Evolutionary conservation across 23 tunicate species (phyloP).

Genomic region (Trididemnum clinides): DNA sequence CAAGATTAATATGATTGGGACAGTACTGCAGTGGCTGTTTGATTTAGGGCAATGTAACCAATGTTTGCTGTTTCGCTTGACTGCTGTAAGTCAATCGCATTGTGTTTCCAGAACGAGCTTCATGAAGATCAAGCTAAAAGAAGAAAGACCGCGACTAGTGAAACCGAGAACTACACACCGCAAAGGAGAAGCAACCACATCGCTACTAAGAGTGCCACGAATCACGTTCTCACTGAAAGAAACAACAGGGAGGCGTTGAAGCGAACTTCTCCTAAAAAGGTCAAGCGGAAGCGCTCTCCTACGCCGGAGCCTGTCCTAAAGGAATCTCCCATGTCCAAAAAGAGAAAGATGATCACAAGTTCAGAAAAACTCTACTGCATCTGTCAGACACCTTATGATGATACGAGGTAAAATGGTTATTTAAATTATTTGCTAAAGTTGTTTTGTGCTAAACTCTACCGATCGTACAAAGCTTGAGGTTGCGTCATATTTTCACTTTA

Average conservation of each 20-base stretch:
- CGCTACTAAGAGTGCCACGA: slow-evolving; percentile 5
- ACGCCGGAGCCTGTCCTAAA: background rate
- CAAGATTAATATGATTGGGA: too few relatives aligned
- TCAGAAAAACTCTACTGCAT: slow-evolving; percentile 72
- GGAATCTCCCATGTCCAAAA: slow-evolving; percentile 8
- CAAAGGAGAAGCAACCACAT: background rate
- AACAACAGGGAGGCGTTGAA: slow-evolving; percentile 30
- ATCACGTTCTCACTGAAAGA: slow-evolving; percentile 44
- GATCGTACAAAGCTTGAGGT: too few relatives aligned
- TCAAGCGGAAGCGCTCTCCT: background rate
- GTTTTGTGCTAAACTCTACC: too few relatives aligned
- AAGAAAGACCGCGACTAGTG: background rate
- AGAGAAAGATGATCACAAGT: slow-evolving; percentile 61
- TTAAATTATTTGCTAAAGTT: too few relatives aligned
- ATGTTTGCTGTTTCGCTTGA: too few relatives aligned
- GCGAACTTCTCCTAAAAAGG: slow-evolving; percentile 23
- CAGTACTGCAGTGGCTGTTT: too few relatives aligned
- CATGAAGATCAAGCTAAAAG: slow-evolving; percentile 57
- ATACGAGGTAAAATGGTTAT: slow-evolving; percentile 83
- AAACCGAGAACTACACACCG: background rate
- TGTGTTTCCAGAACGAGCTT: slow-evolving; percentile 91
- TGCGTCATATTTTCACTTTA: too few relatives aligned
- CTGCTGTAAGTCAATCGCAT: too few relatives aligned
- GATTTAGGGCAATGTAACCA: too few relatives aligned
- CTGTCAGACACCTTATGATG: slow-evolving; percentile 84